These are phyloP conservation scores for Latrodectus hesperus DNA, from an alignment of 2,888 invertebrate species.

Conservation along the genomic window DNA sequence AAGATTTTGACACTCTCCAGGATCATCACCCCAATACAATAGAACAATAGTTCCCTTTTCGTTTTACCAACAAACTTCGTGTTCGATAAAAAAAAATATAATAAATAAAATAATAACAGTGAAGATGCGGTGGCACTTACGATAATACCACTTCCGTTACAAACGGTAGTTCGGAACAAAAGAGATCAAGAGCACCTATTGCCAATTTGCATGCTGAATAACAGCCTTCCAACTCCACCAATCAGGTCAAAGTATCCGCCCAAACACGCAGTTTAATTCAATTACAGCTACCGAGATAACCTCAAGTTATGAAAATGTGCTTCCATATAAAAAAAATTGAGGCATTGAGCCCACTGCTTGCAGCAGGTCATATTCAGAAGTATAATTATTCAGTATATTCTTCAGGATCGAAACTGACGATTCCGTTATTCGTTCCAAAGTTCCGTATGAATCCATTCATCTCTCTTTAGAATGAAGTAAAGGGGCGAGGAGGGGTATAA, in stretches of 20 bases:
- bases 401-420: constrained; percentile 4
- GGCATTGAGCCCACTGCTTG: constrained; percentile 37
- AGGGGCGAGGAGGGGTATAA: constrained; percentile 24
- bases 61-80: too few species aligned
- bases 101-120: background rate
- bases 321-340: constrained; percentile 28
- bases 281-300: constrained; percentile 52
- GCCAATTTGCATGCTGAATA: constrained; percentile 64
- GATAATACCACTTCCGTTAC: constrained; percentile 50
- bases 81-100: too few species aligned
- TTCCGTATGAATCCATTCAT: constrained; percentile 44
- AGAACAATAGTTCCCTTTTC: too few species aligned
- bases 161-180: constrained; percentile 50
- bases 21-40: too few species aligned
- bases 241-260: constrained; percentile 26
- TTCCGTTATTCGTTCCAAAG: constrained; percentile 40
- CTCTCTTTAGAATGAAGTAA: constrained; percentile 45
- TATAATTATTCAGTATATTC: constrained; percentile 62
- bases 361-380: constrained; percentile 48
- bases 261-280: constrained; percentile 54
- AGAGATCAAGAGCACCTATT: constrained; percentile 29
- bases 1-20: too few species aligned
- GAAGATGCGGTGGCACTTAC: constrained; percentile 23
- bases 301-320: constrained; percentile 46
- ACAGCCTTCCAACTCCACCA: constrained; percentile 44